A percentile compares a stretch with the other conserved stretches of the same genome.
phyloP scores from a whole-genome alignment of 2,113 vertebrate genomes.

The Saccopteryx bilineata region DNA sequence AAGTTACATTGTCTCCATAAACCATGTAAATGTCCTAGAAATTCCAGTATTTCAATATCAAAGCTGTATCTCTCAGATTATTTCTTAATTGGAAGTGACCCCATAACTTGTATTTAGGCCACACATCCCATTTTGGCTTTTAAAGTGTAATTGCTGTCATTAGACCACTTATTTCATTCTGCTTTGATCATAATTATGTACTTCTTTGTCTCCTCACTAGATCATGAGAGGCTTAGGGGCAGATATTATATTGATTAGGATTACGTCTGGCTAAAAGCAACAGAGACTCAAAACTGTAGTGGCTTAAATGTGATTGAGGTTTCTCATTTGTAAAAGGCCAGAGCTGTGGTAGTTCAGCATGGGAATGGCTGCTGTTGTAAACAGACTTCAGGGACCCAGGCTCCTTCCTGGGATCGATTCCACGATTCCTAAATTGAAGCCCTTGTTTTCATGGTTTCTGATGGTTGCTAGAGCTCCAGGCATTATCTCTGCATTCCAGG shows the following conservation, averaged over 20 bases:
- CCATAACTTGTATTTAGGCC: conserved; percentile 30
- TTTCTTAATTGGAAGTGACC: conserved; percentile 21
- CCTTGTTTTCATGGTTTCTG: background rate
- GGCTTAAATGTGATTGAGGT: conserved; percentile 19
- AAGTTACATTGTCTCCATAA: conserved; percentile 26
- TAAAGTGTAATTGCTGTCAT: conserved; percentile 22
- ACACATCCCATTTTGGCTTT: background rate
- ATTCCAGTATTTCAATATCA: conserved; percentile 47
- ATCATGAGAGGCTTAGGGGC: background rate
- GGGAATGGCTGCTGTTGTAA: background rate
- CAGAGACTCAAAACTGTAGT: conserved; percentile 33
- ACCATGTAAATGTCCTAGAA: conserved; percentile 8
- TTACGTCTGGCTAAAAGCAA: conserved; percentile 39
- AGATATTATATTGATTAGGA: background rate
- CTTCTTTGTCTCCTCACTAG: conserved; percentile 30
- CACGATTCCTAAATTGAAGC: background rate
- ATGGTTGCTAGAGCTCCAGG: background rate
- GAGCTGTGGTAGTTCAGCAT: background rate
- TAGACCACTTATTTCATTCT: conserved; percentile 39
- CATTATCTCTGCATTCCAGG: background rate
- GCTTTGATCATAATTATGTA: conserved; percentile 54
- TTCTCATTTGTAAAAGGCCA: background rate
- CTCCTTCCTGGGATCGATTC: background rate
- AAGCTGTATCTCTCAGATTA: conserved; percentile 43
- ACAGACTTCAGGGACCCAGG: background rate